Percentiles rank a stretch among this genome's conserved stretches.
Conservation (phyloP, 2,888 invertebrate genomes). For the Cynaeus angustus region DNA sequence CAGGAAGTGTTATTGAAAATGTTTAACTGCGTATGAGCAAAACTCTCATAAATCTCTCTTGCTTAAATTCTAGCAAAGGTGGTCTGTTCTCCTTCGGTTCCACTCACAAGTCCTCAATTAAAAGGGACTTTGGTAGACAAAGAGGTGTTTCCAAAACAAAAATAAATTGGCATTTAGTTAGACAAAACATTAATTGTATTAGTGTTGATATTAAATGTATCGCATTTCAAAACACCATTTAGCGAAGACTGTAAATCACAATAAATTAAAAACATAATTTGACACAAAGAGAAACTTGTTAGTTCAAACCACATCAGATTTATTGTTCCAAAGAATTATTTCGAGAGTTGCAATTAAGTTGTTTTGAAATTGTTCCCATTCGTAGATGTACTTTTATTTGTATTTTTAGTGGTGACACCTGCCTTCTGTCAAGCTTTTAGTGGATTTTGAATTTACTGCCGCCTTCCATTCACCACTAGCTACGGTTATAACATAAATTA, state of each 20-base stretch:
- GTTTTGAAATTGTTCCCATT: slow-evolving; percentile 58
- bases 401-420: slow-evolving; percentile 64
- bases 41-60: not conserved
- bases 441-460: slow-evolving; percentile 61
- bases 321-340: slow-evolving; percentile 58
- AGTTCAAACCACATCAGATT: slow-evolving; percentile 53
- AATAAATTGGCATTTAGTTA: slow-evolving; percentile 42
- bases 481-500: slow-evolving; percentile 55
- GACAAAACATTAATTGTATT: slow-evolving; percentile 50
- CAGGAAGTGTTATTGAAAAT: too few relatives aligned
- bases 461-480: slow-evolving; percentile 51
- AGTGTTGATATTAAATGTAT: slow-evolving; percentile 54
- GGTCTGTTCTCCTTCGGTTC: slow-evolving; percentile 20
- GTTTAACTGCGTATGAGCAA: too few relatives aligned
- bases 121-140: slow-evolving; percentile 29
- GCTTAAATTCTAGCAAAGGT: not conserved
- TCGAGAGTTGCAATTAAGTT: slow-evolving; percentile 63
- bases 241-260: slow-evolving; percentile 52
- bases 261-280: slow-evolving; percentile 57
- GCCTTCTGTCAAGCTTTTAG: slow-evolving; percentile 63
- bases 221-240: slow-evolving; percentile 51
- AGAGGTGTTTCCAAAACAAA: slow-evolving; percentile 42
- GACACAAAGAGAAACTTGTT: slow-evolving; percentile 58
- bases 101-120: slow-evolving; percentile 16
- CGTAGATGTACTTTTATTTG: slow-evolving; percentile 49